These are phyloP conservation scores for Gouania willdenowi DNA, from an alignment of 2,797 vertebrate species.

Conservation along the genomic window DNA sequence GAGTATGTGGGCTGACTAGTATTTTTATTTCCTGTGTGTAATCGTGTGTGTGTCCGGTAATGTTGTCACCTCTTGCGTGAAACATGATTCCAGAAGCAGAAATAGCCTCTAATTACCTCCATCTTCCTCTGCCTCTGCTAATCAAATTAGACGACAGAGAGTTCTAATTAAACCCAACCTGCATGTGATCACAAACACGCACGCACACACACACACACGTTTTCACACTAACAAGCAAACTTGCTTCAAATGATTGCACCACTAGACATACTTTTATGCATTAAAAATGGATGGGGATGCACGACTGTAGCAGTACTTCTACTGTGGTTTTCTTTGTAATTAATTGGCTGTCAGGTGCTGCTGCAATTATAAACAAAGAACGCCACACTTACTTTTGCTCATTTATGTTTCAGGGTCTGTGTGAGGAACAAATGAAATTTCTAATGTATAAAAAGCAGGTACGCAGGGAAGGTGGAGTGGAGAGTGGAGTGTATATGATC, in stretches of 20 bases:
- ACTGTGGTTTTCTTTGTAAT: slow-evolving; percentile 15
- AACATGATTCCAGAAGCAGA: slow-evolving; percentile 58
- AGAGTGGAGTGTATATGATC: slow-evolving; percentile 11
- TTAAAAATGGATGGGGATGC: background rate
- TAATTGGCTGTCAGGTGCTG: slow-evolving; percentile 15
- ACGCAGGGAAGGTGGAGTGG: background rate
- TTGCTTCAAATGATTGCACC: slow-evolving; percentile 21
- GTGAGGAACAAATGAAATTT: background rate
- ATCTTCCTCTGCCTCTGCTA: slow-evolving; percentile 66
- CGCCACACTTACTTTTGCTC: background rate
- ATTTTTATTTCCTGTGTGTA: slow-evolving; percentile 4
- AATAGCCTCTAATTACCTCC: slow-evolving; percentile 72
- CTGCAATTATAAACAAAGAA: background rate
- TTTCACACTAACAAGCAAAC: slow-evolving; percentile 5
- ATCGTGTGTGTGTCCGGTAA: slow-evolving; percentile 8
- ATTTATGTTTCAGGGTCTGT: background rate
- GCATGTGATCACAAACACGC: slow-evolving; percentile 43
- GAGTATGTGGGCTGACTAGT: background rate
- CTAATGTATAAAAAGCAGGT: background rate
- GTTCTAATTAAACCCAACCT: slow-evolving; percentile 64
- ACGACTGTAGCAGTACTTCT: background rate
- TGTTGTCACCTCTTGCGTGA: slow-evolving; percentile 54
- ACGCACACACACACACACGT: slow-evolving; percentile 4
- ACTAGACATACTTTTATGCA: slow-evolving; percentile 8
- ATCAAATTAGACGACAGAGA: slow-evolving; percentile 74